phyloP scores from a whole-genome alignment of 2,797 vertebrate genomes.

The Urocyon cinereoargenteus region DNA sequence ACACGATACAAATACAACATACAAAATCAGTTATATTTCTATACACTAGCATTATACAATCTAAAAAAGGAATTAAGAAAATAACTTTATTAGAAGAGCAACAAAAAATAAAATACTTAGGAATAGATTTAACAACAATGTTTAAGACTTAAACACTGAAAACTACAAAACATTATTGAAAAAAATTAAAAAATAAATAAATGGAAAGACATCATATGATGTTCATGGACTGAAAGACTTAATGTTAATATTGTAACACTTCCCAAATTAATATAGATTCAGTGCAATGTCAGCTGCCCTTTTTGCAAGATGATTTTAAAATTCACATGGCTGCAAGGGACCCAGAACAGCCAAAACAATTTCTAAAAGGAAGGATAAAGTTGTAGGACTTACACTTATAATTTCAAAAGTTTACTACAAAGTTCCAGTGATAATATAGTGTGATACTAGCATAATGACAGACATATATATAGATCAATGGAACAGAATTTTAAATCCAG shows the following conservation, averaged over 20 bases:
- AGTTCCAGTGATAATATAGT: not conserved
- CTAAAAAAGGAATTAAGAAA: constrained; percentile 8
- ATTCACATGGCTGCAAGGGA: not conserved
- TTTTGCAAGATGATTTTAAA: not conserved
- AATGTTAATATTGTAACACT: not conserved
- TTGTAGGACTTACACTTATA: not conserved
- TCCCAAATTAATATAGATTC: not conserved
- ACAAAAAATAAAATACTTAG: not conserved
- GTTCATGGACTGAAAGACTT: not conserved
- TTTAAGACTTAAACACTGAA: not conserved
- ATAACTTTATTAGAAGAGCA: not conserved
- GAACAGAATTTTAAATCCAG: not conserved
- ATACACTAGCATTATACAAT: not conserved
- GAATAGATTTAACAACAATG: not conserved
- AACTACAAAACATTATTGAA: not conserved
- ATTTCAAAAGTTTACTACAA: constrained; percentile 27
- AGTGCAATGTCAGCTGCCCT: not conserved
- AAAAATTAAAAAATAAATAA: not conserved
- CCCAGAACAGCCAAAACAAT: not conserved
- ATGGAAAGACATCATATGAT: not conserved
- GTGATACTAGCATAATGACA: not conserved
- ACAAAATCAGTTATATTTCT: not conserved
- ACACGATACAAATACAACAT: not conserved
- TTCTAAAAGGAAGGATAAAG: not conserved
- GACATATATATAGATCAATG: not conserved